These are phyloP conservation scores for Poecilia wingei DNA, from an alignment of 2,797 vertebrate species.

Conservation along the genomic window DNA sequence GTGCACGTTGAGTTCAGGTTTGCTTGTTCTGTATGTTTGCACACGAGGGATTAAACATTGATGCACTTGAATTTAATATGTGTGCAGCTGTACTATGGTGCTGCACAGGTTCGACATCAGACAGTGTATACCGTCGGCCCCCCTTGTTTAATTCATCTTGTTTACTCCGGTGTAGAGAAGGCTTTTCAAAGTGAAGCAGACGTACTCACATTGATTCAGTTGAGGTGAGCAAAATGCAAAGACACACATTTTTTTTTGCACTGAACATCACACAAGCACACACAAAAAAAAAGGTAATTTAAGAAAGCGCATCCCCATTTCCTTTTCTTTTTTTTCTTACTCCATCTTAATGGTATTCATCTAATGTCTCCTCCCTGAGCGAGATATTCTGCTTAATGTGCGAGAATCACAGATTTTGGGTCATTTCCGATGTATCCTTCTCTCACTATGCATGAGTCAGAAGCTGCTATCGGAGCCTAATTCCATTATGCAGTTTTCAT, in stretches of 20 bases:
- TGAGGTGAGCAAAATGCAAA: constrained; percentile 38
- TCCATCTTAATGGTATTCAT: constrained; percentile 37
- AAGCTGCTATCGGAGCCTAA: constrained; percentile 60
- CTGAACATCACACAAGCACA: constrained; percentile 13
- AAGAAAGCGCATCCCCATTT: constrained; percentile 33
- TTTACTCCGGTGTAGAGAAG: constrained; percentile 45
- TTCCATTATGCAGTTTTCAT: constrained; percentile 74
- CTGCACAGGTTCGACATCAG: constrained; percentile 57
- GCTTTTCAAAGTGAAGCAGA: constrained; percentile 36
- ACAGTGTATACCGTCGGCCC: constrained; percentile 59
- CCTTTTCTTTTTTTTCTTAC: constrained; percentile 7
- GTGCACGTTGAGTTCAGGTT: constrained; percentile 14
- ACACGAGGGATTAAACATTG: constrained; percentile 10
- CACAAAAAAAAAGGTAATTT: constrained; percentile 24
- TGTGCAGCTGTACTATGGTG: constrained; percentile 2
- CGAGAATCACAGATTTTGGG: constrained; percentile 49
- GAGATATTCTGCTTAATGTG: constrained; percentile 39
- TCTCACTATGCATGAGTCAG: constrained; percentile 53
- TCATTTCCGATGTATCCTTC: constrained; percentile 47
- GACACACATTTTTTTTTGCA: constrained; percentile 24
- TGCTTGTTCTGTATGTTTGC: constrained; percentile 19
- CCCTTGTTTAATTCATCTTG: constrained; percentile 67
- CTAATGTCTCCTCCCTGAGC: constrained; percentile 27
- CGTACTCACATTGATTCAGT: constrained; percentile 29
- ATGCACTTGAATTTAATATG: constrained; percentile 22